Percentiles rank a stretch among this genome's conserved stretches.
These are phyloP conservation scores for Drosophila stalkeri DNA, from an alignment of 2,888 invertebrate genomes.

Conservation along the genomic window DNA sequence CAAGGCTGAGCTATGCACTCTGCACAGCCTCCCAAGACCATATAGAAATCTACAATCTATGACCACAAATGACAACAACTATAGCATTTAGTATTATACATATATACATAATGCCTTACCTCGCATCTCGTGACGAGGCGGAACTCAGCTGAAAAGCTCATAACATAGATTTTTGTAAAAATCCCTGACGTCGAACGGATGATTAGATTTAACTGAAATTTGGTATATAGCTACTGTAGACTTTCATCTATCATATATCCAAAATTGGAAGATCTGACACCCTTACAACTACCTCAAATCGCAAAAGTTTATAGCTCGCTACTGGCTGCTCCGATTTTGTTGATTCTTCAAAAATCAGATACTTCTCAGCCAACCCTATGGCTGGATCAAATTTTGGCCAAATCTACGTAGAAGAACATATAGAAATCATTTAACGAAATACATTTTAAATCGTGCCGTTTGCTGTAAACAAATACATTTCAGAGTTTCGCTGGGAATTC, in stretches of 20 bases:
- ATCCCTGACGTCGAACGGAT: constrained; percentile 51
- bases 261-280: constrained; percentile 41
- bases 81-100: background rate
- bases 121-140: constrained; percentile 3
- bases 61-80: background rate
- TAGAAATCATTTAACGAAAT: constrained; percentile 80
- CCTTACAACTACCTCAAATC: constrained; percentile 33
- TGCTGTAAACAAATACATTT: constrained; percentile 67
- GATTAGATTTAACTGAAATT: constrained; percentile 53
- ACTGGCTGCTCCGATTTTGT: constrained; percentile 65
- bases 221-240: background rate
- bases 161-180: constrained; percentile 72
- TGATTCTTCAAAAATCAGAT: constrained; percentile 79
- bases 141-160: constrained; percentile 22
- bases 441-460: constrained; percentile 75
- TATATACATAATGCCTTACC: background rate
- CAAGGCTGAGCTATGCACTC: background rate
- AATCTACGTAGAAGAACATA: constrained; percentile 41
- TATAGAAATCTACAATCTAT: background rate
- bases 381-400: constrained; percentile 21
- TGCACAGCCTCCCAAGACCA: background rate
- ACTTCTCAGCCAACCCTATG: constrained; percentile 15
- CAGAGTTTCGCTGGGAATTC: constrained; percentile 45
- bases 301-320: constrained; percentile 44
- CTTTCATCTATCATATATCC: background rate